A percentile compares a stretch with the other conserved stretches of the same genome.
Conservation (phyloP, 2,888 invertebrate genomes). For the Drosophila niveifrons region DNA sequence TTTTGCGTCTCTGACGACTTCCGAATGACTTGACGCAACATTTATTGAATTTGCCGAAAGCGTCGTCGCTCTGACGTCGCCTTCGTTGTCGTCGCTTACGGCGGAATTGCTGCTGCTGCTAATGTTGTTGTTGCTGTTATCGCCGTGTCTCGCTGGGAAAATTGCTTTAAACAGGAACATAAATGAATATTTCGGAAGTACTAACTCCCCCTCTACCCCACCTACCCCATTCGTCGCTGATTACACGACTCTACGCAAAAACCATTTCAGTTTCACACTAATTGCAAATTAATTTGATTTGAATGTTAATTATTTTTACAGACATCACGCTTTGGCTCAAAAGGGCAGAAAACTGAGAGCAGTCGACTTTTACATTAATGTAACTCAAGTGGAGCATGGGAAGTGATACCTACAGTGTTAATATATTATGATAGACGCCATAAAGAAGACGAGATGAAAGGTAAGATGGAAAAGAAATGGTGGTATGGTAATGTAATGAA, state of each 20-base stretch:
- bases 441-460: background rate
- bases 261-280: conserved; percentile 42
- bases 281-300: conserved; percentile 76
- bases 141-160: conserved; percentile 29
- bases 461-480: too few relatives aligned
- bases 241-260: background rate
- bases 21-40: conserved; percentile 50
- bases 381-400: conserved; percentile 4
- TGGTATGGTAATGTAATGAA: too few relatives aligned
- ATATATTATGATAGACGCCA: background rate
- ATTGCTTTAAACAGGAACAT: conserved; percentile 29
- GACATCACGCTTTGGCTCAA: conserved; percentile 34
- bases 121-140: conserved; percentile 42
- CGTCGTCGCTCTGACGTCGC: conserved; percentile 12
- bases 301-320: conserved; percentile 67
- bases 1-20: conserved; percentile 20
- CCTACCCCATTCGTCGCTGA: background rate
- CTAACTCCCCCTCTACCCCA: conserved; percentile 5
- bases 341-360: conserved; percentile 9
- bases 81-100: conserved; percentile 10
- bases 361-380: conserved; percentile 27
- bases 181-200: conserved; percentile 43
- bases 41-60: conserved; percentile 65
- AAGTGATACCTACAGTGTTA: conserved; percentile 21
- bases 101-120: conserved; percentile 34